Conservation (phyloP, 2,888 invertebrate species). For the Drosophila tripunctata region DNA sequence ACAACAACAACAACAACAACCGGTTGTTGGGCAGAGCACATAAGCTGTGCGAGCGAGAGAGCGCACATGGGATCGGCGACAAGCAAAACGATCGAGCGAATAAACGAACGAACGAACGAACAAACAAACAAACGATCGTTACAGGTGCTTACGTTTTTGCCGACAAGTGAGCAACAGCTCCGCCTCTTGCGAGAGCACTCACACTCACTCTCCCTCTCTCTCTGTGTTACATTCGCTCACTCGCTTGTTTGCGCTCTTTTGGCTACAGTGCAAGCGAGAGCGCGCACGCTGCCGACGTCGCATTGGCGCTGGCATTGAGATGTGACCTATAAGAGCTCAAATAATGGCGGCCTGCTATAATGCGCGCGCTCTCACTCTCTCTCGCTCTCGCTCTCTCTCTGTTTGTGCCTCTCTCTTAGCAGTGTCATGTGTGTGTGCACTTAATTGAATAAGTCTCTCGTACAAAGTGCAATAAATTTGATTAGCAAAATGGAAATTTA, state of each 20-base stretch:
- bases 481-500: constrained; percentile 81
- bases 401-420: too few relatives aligned
- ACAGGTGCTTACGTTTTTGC: constrained; percentile 56
- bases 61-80: constrained; percentile 47
- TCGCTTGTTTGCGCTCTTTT: background rate
- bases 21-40: constrained; percentile 48
- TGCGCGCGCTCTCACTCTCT: constrained; percentile 15
- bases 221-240: background rate
- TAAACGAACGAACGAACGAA: constrained; percentile 26
- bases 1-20: constrained; percentile 37
- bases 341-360: constrained; percentile 69
- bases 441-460: constrained; percentile 75
- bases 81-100: constrained; percentile 11
- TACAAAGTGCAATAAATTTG: constrained; percentile 80
- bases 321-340: constrained; percentile 53
- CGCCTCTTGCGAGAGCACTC: constrained; percentile 58
- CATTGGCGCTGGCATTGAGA: constrained; percentile 25
- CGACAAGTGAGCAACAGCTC: constrained; percentile 58
- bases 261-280: constrained; percentile 41
- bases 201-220: constrained; percentile 39
- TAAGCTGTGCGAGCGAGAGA: constrained; percentile 47
- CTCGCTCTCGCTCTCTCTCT: background rate
- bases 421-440: constrained; percentile 21
- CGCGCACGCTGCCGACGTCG: constrained; percentile 14
- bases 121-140: constrained; percentile 50